A percentile compares a stretch with the other conserved stretches of the same genome.
Evolutionary conservation across 2,888 invertebrate species (phyloP).

Genomic region (Drosophila imparisetae): DNA sequence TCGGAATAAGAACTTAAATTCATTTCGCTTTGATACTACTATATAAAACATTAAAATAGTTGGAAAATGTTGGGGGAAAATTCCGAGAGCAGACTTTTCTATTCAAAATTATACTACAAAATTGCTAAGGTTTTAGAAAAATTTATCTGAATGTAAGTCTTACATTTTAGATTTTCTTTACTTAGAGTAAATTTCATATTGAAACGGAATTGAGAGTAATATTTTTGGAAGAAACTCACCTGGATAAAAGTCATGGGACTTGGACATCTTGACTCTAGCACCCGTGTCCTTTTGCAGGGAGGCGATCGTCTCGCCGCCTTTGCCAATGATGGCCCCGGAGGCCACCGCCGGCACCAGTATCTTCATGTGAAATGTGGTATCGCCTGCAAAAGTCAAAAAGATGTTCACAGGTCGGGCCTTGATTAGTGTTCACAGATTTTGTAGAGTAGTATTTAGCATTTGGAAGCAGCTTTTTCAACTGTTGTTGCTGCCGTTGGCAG

Average conservation of each 20-base stretch:
- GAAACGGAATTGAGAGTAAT: neutral
- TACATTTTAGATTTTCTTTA: neutral
- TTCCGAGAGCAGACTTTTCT: neutral
- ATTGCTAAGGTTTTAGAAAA: neutral
- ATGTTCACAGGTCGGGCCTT: slow-evolving; percentile 42
- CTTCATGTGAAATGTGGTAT: slow-evolving; percentile 97
- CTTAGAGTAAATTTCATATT: neutral
- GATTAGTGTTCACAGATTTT: slow-evolving; percentile 37
- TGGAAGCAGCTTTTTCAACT: slow-evolving; percentile 4
- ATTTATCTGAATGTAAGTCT: neutral
- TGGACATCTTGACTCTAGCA: slow-evolving; percentile 99
- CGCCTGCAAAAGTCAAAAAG: slow-evolving; percentile 87
- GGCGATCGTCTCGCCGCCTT: slow-evolving; percentile 99
- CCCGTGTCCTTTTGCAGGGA: slow-evolving; percentile 99
- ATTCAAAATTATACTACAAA: neutral
- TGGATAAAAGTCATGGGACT: slow-evolving; percentile 99
- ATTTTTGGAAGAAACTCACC: slow-evolving; percentile 87
- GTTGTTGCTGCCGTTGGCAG: slow-evolving; percentile 15
- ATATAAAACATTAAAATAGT: neutral
- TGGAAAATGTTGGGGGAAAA: neutral
- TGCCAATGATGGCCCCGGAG: slow-evolving; percentile 99
- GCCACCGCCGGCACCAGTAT: slow-evolving; percentile 98
- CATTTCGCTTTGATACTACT: neutral
- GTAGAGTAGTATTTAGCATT: neutral
- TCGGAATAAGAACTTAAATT: neutral